Evolutionary conservation across 2,797 vertebrate genomes (phyloP).

Genomic region (Heteromormyrus szaboi): DNA sequence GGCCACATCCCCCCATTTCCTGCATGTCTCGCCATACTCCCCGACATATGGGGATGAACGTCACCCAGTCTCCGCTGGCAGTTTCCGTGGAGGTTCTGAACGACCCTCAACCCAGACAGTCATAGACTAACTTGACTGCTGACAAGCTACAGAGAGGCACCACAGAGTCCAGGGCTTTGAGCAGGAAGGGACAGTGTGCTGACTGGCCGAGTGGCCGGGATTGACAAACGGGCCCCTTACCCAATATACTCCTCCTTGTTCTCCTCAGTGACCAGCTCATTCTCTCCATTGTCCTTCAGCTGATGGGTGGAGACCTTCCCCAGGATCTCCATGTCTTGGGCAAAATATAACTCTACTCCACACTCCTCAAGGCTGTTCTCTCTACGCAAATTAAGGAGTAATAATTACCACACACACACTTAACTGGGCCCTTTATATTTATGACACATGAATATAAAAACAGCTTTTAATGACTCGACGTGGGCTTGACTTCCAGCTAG

Average conservation of each 20-base stretch:
- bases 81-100: not conserved
- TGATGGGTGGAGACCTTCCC: conserved; percentile 93
- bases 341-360: conserved; percentile 90
- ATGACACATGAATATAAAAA: not conserved
- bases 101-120: not conserved
- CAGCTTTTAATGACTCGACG: not conserved
- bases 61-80: not conserved
- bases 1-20: not conserved
- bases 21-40: not conserved
- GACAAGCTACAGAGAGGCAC: not conserved
- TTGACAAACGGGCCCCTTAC: conserved; percentile 45
- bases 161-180: not conserved
- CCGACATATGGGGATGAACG: not conserved
- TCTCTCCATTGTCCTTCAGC: conserved; percentile 87
- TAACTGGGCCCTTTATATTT: not conserved
- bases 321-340: conserved; percentile 97
- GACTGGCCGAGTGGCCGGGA: not conserved
- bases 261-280: conserved; percentile 84
- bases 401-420: not conserved
- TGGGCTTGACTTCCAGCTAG: not conserved
- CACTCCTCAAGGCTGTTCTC: conserved; percentile 93
- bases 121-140: not conserved
- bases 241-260: conserved; percentile 98
- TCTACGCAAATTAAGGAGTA: conserved; percentile 48
- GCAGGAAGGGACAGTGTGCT: not conserved